phyloP scores from a whole-genome alignment of 2,797 vertebrate genomes.

The Lophotriccus pileatus region DNA sequence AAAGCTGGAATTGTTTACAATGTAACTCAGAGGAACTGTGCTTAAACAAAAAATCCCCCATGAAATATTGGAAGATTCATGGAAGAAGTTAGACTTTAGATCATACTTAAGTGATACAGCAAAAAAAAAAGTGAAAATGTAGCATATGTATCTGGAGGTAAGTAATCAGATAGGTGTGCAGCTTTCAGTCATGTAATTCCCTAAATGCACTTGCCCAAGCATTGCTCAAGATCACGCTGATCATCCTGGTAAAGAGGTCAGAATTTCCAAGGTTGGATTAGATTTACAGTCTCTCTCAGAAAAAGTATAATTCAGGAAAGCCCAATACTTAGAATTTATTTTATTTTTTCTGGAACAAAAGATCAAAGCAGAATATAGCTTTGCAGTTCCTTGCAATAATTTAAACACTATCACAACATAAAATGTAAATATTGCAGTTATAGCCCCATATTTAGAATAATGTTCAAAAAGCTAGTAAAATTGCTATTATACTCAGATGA shows the following conservation, averaged over 20 bases:
- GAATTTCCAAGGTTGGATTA: background rate
- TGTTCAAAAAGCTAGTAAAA: background rate
- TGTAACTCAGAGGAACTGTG: background rate
- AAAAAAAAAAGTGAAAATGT: background rate
- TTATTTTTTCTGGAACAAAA: conserved; percentile 1
- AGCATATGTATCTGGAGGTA: background rate
- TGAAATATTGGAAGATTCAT: background rate
- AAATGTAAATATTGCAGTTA: conserved; percentile 20
- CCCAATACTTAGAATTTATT: background rate
- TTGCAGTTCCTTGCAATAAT: conserved; percentile 18
- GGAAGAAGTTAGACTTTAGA: background rate
- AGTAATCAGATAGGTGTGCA: background rate
- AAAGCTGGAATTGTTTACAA: background rate
- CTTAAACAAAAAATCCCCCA: background rate
- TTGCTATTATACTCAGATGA: background rate
- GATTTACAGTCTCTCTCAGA: background rate
- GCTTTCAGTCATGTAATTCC: background rate
- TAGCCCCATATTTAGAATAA: conserved; percentile 9
- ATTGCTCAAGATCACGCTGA: background rate
- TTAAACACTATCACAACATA: conserved; percentile 24
- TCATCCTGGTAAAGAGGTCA: background rate
- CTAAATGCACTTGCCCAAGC: background rate
- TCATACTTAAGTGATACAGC: background rate
- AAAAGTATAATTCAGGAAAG: background rate
- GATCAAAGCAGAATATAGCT: background rate